Base-by-base conservation (phyloP, 2,797 vertebrate genomes). In the Coregonus ussuriensis region DNA sequence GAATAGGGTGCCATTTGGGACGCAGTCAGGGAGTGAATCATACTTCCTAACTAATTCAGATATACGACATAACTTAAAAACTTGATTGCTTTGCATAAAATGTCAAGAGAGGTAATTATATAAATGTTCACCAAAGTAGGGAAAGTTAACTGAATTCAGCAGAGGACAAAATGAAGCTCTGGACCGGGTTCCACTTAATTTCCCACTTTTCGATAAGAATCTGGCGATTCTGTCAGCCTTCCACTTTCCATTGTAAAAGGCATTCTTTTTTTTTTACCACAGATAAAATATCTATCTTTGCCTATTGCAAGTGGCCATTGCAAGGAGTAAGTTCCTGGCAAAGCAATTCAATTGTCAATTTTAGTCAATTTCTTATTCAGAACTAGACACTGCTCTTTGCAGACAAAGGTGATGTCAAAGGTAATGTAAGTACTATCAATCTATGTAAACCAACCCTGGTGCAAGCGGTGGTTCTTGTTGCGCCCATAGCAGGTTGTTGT, bases 31-130 rank as follows among this genome's bases (percentile, higher is more conserved):
- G 76, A 41, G 35, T 65, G 67, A 83, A 86, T 85, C 80, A 86
- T 71, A 88, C 74, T 79, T 84, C 82, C 78, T 83, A 82, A 85
- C 81, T 84, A 83, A 88, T 86, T 88, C 85, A 86, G 80, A 87
- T 72, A 56, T 18, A 69, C 77, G 84, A 85, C 86, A 81, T 82
- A 79, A 87, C 85, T 74, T 75, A n/a, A 74, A 84, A 67, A 84
- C 81, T 85, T 84, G 84, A 91, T 87, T 88, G 83, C 83, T 89
- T 77, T 82, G 87, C 83, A 85, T 77, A 82, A 77, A 74, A 86
- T 89, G 87, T 90, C 91, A 85, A 85, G 88, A 88, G 87, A 89
- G 88, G 91, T 90, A 87, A 91, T 91, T 88, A 89, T 89, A 86
- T 81, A 88, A 82, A 91, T 90, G 85, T 91, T 88, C 82, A 87